Evolutionary conservation across 2,113 vertebrate genomes (phyloP), one percentile per base, ranked within the genome.

Genomic region (Hydropotes inermis): DNA sequence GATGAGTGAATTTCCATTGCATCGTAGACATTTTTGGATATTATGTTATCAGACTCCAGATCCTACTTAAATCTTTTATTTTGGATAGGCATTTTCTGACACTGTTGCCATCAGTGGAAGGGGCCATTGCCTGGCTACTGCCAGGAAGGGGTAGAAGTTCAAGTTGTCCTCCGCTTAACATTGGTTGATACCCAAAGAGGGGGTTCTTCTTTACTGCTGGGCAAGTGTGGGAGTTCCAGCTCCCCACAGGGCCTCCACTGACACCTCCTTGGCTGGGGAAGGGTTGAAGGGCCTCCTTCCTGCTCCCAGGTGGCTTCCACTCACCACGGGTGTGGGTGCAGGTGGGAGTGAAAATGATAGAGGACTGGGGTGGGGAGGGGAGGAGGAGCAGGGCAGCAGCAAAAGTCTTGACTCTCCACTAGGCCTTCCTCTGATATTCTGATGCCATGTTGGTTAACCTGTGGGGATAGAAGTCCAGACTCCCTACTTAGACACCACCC

Each of bases 21-120:
- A 76, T 89, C 14, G 6, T 82, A 55, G n/a, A 79, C 16, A 87
- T 23, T 96, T 96, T 67, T 58, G 21, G n/a, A 52, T 88, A 91
- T 94, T 57, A 81, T 47, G 13, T 85, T 93, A 82, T 89, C 43
- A 92, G 50, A 87, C 33, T 61, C 81, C 87, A 36, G 67, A 92
- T 94, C 33, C 89, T 93, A 82, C 82, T 97, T 92, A 92, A 55
- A 84, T 76, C 14, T 91, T 81, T 95, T 90, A 16, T 19, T 93
- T 95, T 70, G 70, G 57, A 79, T 83, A 83, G 21, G 25, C n/a
- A 67, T 92, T 28, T 96, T 95, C 55, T 92, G 55, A 94, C 27
- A 84, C 17, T 36, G 54, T 27, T 92, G 55, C 36, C 45, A 70
- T 94, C 45, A 50, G 43, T 96, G 67, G 43, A 94, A 92, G 47